Base-by-base conservation (phyloP, 2,113 vertebrate genomes). In the Atlantisia rogersi region DNA sequence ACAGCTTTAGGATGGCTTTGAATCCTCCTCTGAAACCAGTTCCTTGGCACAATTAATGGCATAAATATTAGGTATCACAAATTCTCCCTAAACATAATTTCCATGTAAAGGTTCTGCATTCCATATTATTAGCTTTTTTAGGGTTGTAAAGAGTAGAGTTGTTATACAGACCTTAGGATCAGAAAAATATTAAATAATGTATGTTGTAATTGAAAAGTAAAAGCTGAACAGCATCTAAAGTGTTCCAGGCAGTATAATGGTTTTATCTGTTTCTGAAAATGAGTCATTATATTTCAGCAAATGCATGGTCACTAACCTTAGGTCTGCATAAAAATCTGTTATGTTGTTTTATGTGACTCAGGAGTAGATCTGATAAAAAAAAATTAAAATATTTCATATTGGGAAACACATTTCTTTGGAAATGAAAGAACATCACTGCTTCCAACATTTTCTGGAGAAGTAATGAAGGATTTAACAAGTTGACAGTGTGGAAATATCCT, bases 231-330 rank as follows among this genome's bases (percentile, higher is more conserved):
- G 63, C 40, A 93, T 76, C 52, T 89, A 74, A 90, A 92, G 40
- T 73, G 56, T 97, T 96, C 90, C 92, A 95, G 88, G 93, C 83
- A 93, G 60, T 89, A 62, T 68, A 93, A 95, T 29, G 48, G 35
- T 71, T 96, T 87, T 94, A 91, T 80, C 75, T 87, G 48, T 97
- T 97, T 63, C 89, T 95, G 89, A 96, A 95, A 97, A 89, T 87
- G 55, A 88, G 55, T 90, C 84, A 82, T 92, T 71, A 21, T 71
- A 87, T 82, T 91, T 92, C 50, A 94, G 65, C 60, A 95, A 95
- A 88, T 70, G 25, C 42, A 80, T 32, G 22, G 77, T 82, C 16
- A 17, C 73, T 60, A 55, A 7, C 73, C 60, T 80, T 76, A 86
- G 17, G 59, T 68, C 44, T 75, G 65, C 44, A 91, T 15, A 95